A percentile compares a stretch with the other conserved stretches of the same genome.
These are phyloP conservation scores for Magallana angulata DNA, from an alignment of 1,140 invertebrate species.

Conservation along the genomic window DNA sequence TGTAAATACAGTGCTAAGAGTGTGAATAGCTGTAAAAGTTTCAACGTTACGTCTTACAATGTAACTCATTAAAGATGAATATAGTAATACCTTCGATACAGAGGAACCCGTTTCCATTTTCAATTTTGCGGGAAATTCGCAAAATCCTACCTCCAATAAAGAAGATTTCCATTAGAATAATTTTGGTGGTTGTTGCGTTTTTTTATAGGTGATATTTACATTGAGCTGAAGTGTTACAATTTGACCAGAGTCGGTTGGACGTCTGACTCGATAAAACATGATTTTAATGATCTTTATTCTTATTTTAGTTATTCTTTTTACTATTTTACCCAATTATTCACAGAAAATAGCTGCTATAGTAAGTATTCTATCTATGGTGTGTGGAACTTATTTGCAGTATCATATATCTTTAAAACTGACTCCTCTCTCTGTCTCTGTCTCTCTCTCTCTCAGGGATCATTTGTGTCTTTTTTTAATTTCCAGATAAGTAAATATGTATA, in stretches of 20 bases:
- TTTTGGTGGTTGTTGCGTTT: neutral
- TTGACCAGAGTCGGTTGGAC: too few relatives aligned
- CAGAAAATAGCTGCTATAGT: neutral
- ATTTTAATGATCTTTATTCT: conserved; percentile 2
- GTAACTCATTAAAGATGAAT: neutral
- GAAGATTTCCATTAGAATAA: neutral
- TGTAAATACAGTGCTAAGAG: conserved; percentile 40
- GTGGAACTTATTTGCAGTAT: too few relatives aligned
- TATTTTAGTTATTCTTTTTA: neutral
- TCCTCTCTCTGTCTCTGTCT: too few relatives aligned
- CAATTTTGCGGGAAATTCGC: conserved; percentile 20
- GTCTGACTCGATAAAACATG: neutral
- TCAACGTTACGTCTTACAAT: too few relatives aligned
- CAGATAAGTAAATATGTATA: conserved; percentile 62
- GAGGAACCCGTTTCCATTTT: conserved; percentile 23
- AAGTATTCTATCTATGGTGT: neutral
- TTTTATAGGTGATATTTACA: neutral
- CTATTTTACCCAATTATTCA: neutral
- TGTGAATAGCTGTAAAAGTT: too few relatives aligned
- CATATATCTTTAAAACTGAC: too few relatives aligned
- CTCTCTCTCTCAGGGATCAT: too few relatives aligned
- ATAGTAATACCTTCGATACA: conserved; percentile 12
- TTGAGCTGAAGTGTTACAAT: too few relatives aligned
- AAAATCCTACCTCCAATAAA: neutral
- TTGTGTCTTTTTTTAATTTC: neutral